phyloP scores from a whole-genome alignment of 2,797 vertebrate genomes.

The Melanotaenia nigrans region DNA sequence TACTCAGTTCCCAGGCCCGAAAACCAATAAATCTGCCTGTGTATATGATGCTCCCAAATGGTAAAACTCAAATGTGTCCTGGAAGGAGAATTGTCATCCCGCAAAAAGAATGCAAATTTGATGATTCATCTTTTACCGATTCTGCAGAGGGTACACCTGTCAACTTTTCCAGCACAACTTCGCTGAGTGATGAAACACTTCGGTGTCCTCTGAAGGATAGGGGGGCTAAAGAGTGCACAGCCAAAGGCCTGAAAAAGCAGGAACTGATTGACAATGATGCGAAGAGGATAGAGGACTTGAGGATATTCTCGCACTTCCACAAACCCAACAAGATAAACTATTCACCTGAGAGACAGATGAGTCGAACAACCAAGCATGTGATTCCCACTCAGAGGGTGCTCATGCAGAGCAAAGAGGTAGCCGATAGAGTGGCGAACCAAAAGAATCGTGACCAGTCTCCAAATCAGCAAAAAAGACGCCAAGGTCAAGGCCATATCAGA shows the following conservation, averaged over 20 bases:
- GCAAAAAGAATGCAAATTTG: conserved; percentile 83
- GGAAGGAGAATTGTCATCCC: conserved; percentile 79
- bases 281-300: conserved; percentile 85
- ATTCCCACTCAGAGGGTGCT: conserved; percentile 81
- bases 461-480: conserved; percentile 76
- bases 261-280: conserved; percentile 74
- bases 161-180: conserved; percentile 93
- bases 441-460: conserved; percentile 82
- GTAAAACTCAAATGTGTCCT: conserved; percentile 77
- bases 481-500: conserved; percentile 67
- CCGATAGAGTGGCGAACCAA: conserved; percentile 80
- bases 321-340: conserved; percentile 76
- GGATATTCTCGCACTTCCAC: conserved; percentile 85
- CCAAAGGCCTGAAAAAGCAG: conserved; percentile 76
- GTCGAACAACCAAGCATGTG: conserved; percentile 74
- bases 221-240: conserved; percentile 71
- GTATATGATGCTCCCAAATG: conserved; percentile 94
- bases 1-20: conserved; percentile 84
- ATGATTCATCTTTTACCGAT: conserved; percentile 91
- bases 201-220: conserved; percentile 84
- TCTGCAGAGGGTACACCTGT: conserved; percentile 92
- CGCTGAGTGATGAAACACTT: conserved; percentile 93
- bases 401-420: conserved; percentile 84
- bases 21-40: conserved; percentile 89
- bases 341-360: conserved; percentile 71